phyloP scores from a whole-genome alignment of 2,888 invertebrate species.

The Melinopterus prodromus region DNA sequence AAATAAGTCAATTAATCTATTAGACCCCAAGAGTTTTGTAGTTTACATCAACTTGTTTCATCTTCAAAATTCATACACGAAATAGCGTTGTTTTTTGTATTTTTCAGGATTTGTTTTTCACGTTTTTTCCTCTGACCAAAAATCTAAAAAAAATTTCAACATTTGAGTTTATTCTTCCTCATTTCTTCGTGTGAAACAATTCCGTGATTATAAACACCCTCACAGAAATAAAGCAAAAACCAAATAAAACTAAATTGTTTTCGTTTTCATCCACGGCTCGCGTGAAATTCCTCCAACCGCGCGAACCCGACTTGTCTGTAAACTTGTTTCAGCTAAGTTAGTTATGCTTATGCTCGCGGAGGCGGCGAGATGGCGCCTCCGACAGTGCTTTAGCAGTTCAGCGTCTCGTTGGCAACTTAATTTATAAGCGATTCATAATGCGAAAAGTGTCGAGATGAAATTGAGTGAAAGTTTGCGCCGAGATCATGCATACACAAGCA shows the following conservation, averaged over 20 bases:
- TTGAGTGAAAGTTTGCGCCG: conserved; percentile 56
- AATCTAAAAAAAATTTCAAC: too few species aligned
- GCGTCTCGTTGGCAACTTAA: conserved; percentile 55
- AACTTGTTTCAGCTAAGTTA: conserved; percentile 47
- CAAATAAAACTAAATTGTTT: conserved; percentile 8
- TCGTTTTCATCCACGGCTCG: conserved; percentile 28
- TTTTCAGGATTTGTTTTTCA: too few species aligned
- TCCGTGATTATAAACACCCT: not conserved
- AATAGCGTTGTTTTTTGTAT: too few species aligned
- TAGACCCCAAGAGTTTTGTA: too few species aligned
- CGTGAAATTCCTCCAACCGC: not conserved
- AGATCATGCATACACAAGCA: conserved; percentile 46
- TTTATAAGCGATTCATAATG: conserved; percentile 60
- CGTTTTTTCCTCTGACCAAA: too few species aligned
- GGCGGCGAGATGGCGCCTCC: conserved; percentile 9
- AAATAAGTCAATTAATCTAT: too few species aligned
- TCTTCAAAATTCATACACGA: too few species aligned
- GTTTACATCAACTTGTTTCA: too few species aligned
- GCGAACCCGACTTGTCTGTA: conserved; percentile 44
- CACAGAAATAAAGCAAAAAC: conserved; percentile 18
- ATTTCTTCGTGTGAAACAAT: too few species aligned
- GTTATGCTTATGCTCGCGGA: conserved; percentile 49
- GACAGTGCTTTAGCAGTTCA: conserved; percentile 49
- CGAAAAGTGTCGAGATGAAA: conserved; percentile 58
- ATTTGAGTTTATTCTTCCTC: too few species aligned